Conservation (phyloP, 2,797 vertebrate genomes). For the Danio jaintianensis region DNA sequence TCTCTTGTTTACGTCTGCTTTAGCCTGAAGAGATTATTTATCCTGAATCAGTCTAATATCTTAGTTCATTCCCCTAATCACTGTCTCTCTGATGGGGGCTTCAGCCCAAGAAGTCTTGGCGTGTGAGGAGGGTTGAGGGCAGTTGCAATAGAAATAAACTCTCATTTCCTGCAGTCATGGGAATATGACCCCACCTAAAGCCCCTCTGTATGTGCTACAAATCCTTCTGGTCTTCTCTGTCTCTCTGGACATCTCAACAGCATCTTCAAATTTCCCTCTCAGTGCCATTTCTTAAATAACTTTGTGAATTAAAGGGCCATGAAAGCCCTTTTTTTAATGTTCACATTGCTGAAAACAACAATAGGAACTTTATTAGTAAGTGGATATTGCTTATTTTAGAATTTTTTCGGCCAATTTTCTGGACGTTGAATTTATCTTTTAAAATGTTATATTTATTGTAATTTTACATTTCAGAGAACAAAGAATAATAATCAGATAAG, state of each 20-base stretch:
- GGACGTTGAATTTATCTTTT: no score
- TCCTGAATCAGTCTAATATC: constrained; percentile 11
- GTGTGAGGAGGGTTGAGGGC: constrained; percentile 63
- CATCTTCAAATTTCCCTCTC: constrained; percentile 3
- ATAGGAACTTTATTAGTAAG: no score
- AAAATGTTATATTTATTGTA: no score
- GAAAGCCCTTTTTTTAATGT: no score
- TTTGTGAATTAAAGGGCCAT: constrained; percentile 1
- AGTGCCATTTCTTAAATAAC: neutral
- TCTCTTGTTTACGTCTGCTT: constrained; percentile 24
- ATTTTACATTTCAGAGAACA: no score
- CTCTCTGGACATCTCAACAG: neutral
- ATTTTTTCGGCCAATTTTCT: no score
- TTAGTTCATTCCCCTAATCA: constrained; percentile 19
- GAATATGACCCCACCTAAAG: constrained; percentile 77
- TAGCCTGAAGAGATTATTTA: constrained; percentile 14
- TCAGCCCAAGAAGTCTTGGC: constrained; percentile 56
- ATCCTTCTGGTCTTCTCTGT: constrained; percentile 26
- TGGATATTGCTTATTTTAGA: no score
- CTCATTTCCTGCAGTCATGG: constrained; percentile 82
- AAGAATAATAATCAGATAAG: no score
- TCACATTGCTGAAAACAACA: no score
- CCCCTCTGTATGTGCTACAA: constrained; percentile 54
- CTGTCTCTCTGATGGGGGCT: constrained; percentile 48
- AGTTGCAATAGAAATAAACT: constrained; percentile 76